Base-by-base conservation (phyloP, 2,113 vertebrate species). In the Candoia aspera region DNA sequence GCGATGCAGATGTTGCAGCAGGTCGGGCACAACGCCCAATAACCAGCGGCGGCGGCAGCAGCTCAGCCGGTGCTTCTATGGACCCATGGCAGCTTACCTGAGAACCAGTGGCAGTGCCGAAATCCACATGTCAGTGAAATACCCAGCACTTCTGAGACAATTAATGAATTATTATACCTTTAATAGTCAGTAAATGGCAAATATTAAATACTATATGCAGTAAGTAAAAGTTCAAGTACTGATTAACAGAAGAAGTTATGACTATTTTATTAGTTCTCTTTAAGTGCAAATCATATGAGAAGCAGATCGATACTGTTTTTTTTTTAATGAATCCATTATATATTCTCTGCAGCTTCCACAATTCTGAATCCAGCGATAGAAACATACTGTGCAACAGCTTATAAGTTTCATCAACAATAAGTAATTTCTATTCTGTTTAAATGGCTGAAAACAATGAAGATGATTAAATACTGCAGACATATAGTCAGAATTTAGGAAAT, bases 371-470 rank as follows among this genome's bases (percentile, higher is more conserved):
- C 96, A 89, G 95, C 95, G 97, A 96, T 85, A 23, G 96, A 97
- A 96, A 97, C 97, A 97, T 97, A 97, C 97, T 97, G 96, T 88
- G 96, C 97, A 97, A 97, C 97, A 97, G 97, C 96, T 97, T 98
- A 96, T 94, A 97, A 97, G 97, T 95, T 95, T 96, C 96, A 97
- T 96, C 97, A 97, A 97, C 97, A 96, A 96, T 96, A 96, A 97
- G 96, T 97, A 96, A 97, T 97, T 97, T 98, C 97, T 98, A 97
- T 97, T 97, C 97, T 95, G 87, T 97, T 94, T 97, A 97, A 97
- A 95, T 97, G 96, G 97, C 19, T 97, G 96, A 95, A 97, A 96
- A 98, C 97, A 98, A 97, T 97, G 97, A 97, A 96, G 95, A 94
- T 97, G 97, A 98, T 97, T 97, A 97, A 97, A 95, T 85, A 95